Base-by-base conservation (phyloP, 2,113 vertebrate species). In the Prinia subflava region DNA sequence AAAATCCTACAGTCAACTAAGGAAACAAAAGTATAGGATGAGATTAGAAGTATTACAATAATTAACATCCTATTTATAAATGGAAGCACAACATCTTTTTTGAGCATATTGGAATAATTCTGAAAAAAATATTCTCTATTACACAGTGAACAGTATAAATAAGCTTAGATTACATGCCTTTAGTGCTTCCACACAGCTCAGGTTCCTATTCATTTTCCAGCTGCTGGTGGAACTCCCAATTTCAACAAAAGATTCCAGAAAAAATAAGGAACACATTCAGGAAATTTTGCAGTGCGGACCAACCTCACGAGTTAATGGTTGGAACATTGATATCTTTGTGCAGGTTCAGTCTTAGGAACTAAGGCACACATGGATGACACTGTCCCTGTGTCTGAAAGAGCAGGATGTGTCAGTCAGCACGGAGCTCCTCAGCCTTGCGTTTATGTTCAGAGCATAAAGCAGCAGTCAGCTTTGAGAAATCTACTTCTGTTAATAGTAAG, bases 321-420 rank as follows among this genome's bases (percentile, higher is more conserved):
- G 67, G 70, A 73, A 83, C 52, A 46, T 25, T 28, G 91, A 89
- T 31, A 93, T 49, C 31, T 82, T 63, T 44, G 20, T 80, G 91
- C 84, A 88, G 30, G 75, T 87, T 90, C 71, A 77, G 79, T 59
- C 33, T 75, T 33, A 28, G 50, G 90, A 21, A 69, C 50, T 30
- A 92, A 96, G 92, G 94, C 94, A 97, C 92, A 67, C 44, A 60
- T 52, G 52, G 82, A 83, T 50, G 64, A 28, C 64, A 49, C 39
- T 90, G 92, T 77, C 76, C 76, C 73, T 83, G 1, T 13, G 15
- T 63, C 59, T 77, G 85, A 56, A 67, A 44, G 52, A 64, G 89
- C n/a, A 37, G 5, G 44, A 47, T 60, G 30, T 11, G 78, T 94
- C 94, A 91, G 94, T 91, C 91, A 92, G 91, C 92, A 94, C 2